phyloP scores from a whole-genome alignment of 2,888 invertebrate species.

The Lasioglossum morio region DNA sequence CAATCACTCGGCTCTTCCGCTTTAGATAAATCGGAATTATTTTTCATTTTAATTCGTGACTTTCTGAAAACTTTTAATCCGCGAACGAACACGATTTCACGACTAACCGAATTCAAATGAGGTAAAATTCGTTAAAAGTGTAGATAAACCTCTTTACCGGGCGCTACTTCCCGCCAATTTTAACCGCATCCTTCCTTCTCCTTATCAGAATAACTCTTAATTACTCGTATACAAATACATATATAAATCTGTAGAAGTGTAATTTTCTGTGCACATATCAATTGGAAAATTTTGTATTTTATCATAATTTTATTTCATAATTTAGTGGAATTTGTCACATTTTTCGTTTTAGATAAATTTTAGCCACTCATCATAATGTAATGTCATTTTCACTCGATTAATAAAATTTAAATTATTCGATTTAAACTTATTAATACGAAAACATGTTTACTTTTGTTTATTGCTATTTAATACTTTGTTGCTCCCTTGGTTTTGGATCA shows the following conservation, averaged over 20 bases:
- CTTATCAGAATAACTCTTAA: constrained; percentile 44
- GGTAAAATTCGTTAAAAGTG: neutral
- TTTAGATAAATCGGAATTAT: constrained; percentile 27
- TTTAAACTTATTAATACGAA: constrained; percentile 5
- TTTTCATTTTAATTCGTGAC: constrained; percentile 40
- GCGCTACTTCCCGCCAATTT: constrained; percentile 51
- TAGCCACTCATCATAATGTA: constrained; percentile 15
- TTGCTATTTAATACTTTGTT: constrained; percentile 33
- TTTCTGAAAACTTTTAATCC: neutral
- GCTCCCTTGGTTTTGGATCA: neutral
- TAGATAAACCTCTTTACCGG: constrained; percentile 23
- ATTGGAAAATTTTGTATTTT: constrained; percentile 14
- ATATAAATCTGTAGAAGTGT: neutral
- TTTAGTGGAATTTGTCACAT: constrained; percentile 1
- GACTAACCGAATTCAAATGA: constrained; percentile 37
- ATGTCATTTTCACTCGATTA: neutral
- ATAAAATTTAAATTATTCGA: neutral
- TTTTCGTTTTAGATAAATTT: neutral
- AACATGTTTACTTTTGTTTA: constrained; percentile 24
- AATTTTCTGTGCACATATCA: constrained; percentile 8
- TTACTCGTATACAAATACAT: neutral
- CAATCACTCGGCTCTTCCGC: constrained; percentile 28
- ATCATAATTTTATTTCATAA: constrained; percentile 23
- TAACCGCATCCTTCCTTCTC: constrained; percentile 69
- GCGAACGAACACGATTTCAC: constrained; percentile 7